Evolutionary conservation across 1,140 invertebrate genomes (phyloP).

Genomic region (Cylas formicarius): DNA sequence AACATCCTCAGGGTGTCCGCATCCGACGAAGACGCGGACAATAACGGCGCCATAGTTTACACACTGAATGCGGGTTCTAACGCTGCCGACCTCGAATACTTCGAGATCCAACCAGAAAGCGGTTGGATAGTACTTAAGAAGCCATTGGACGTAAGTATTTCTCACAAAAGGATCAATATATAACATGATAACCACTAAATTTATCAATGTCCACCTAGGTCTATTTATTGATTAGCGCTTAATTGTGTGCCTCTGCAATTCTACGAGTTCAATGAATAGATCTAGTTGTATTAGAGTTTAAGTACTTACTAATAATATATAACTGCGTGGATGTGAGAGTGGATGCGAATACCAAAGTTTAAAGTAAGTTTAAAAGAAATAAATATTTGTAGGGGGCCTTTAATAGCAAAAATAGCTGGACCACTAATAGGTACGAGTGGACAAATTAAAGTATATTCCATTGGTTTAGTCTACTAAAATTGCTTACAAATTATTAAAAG

Average conservation of each 20-base stretch:
- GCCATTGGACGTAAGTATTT: slow-evolving; percentile 87
- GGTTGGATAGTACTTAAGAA: slow-evolving; percentile 94
- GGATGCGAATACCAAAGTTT: slow-evolving; percentile 21
- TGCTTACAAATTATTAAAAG: background rate
- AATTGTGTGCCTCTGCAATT: too few species aligned
- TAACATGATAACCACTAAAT: too few species aligned
- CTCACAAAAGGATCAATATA: too few species aligned
- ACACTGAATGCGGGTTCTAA: slow-evolving; percentile 80
- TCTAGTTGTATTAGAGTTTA: too few species aligned
- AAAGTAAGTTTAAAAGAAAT: too few species aligned
- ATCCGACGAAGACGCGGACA: slow-evolving; percentile 92
- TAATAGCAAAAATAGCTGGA: slow-evolving; percentile 17
- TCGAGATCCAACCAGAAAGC: slow-evolving; percentile 91
- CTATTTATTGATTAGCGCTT: too few species aligned
- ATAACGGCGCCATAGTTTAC: slow-evolving; percentile 91
- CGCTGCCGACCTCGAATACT: slow-evolving; percentile 82
- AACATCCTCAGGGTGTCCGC: slow-evolving; percentile 90
- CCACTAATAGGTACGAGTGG: slow-evolving; percentile 39
- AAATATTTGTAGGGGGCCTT: slow-evolving; percentile 25
- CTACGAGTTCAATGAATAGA: too few species aligned
- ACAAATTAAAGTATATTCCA: slow-evolving; percentile 28
- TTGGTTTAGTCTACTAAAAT: slow-evolving; percentile 4
- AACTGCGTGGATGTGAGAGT: slow-evolving; percentile 22
- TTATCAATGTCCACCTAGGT: too few species aligned
- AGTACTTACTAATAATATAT: slow-evolving; percentile 9